phyloP scores from a whole-genome alignment of 1,140 invertebrate species.

The Drosophila sulfurigaster region DNA sequence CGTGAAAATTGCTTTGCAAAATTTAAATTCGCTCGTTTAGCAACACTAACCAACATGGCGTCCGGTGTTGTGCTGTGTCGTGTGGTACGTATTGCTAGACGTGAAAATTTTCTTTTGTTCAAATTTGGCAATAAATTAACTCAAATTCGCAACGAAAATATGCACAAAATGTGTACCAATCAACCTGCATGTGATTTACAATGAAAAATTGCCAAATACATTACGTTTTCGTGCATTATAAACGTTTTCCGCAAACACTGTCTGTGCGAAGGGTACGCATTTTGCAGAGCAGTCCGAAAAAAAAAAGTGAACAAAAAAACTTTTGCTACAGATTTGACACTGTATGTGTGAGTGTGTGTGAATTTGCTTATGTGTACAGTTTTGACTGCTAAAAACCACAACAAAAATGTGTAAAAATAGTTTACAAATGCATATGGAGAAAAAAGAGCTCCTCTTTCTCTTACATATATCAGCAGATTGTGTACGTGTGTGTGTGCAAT shows the following conservation, averaged over 20 bases:
- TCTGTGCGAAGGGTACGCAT: slow-evolving; percentile 60
- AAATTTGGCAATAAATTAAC: slow-evolving; percentile 68
- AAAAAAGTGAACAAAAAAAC: slow-evolving; percentile 61
- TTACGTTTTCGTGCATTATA: slow-evolving; percentile 38
- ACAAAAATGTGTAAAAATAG: slow-evolving; percentile 78
- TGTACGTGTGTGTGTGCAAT: slow-evolving; percentile 41
- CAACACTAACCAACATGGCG: slow-evolving; percentile 60
- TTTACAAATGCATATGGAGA: slow-evolving; percentile 59
- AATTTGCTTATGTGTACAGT: slow-evolving; percentile 63
- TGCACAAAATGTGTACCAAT: slow-evolving; percentile 51
- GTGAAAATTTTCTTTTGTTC: slow-evolving; percentile 69
- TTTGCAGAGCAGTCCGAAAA: slow-evolving; percentile 68
- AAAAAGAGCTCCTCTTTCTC: slow-evolving; percentile 34
- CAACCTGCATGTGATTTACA: slow-evolving; percentile 31
- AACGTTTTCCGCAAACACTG: slow-evolving; percentile 44
- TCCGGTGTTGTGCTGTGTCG: slow-evolving; percentile 78
- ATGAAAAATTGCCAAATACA: slow-evolving; percentile 30
- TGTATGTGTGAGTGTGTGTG: slow-evolving; percentile 33
- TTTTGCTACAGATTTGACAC: slow-evolving; percentile 64
- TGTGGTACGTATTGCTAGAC: slow-evolving; percentile 74
- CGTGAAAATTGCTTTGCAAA: slow-evolving; percentile 27
- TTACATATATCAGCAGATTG: slow-evolving; percentile 14
- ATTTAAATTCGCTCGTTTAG: slow-evolving; percentile 17
- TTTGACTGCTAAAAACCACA: slow-evolving; percentile 64
- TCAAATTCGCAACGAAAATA: slow-evolving; percentile 58